These are phyloP conservation scores for Pterophyllum scalare DNA, from an alignment of 2,113 vertebrate species.

Conservation along the genomic window DNA sequence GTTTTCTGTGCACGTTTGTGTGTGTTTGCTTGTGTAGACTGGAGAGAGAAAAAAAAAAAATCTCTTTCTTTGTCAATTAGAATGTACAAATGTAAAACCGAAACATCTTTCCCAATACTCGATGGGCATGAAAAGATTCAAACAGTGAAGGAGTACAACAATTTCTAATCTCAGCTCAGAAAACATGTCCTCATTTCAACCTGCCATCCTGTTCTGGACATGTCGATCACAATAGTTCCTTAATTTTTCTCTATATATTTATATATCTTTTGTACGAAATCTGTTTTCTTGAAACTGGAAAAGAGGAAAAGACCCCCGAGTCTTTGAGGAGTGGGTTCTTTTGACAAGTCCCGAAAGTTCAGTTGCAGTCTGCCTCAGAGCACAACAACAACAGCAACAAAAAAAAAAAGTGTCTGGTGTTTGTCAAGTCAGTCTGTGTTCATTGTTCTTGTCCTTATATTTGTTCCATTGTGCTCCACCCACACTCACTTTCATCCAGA, in stretches of 20 bases:
- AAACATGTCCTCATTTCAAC: slow-evolving; percentile 69
- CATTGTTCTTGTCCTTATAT: slow-evolving; percentile 47
- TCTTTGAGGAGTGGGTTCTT: slow-evolving; percentile 73
- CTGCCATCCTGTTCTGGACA: slow-evolving; percentile 68
- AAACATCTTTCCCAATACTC: slow-evolving; percentile 70
- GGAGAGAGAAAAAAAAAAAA: slow-evolving; percentile 47
- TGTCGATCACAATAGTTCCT: slow-evolving; percentile 79
- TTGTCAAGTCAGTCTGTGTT: slow-evolving; percentile 60
- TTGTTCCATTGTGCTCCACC: slow-evolving; percentile 37
- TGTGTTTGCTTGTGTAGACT: slow-evolving; percentile 58
- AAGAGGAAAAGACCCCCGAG: slow-evolving; percentile 69
- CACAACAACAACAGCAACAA: slow-evolving; percentile 27
- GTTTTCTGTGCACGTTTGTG: slow-evolving; percentile 76
- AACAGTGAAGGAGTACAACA: slow-evolving; percentile 80
- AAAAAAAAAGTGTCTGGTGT: slow-evolving; percentile 75
- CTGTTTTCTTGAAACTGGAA: slow-evolving; percentile 77
- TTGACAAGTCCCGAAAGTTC: slow-evolving; percentile 62
- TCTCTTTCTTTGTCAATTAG: slow-evolving; percentile 64
- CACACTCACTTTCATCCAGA: slow-evolving; percentile 26
- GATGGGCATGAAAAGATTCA: slow-evolving; percentile 78
- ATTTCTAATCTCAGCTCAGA: slow-evolving; percentile 80
- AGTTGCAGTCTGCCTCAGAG: slow-evolving; percentile 69
- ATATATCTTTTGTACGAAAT: slow-evolving; percentile 83
- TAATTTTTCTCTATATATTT: slow-evolving; percentile 81
- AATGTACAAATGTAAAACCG: slow-evolving; percentile 76